These are phyloP conservation scores for Ryuthela nishihirai DNA, from an alignment of 2,888 invertebrate genomes.

Conservation along the genomic window DNA sequence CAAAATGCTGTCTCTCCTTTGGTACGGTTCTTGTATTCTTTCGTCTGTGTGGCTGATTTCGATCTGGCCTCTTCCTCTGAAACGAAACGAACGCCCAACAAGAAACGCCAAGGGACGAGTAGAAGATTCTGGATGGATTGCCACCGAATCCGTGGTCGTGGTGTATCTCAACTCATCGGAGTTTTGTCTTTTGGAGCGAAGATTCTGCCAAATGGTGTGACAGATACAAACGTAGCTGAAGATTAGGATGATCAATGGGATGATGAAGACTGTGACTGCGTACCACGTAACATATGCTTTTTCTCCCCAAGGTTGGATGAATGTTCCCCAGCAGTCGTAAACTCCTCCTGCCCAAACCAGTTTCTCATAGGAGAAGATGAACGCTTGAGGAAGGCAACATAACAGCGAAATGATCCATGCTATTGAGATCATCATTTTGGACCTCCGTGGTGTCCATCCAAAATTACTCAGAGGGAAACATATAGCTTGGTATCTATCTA, in stretches of 20 bases:
- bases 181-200: constrained; percentile 9
- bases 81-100: constrained; percentile 10
- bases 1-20: constrained; percentile 31
- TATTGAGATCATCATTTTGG: constrained; percentile 50
- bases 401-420: constrained; percentile 53
- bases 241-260: constrained; percentile 53
- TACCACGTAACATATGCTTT: constrained; percentile 47
- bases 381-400: constrained; percentile 53
- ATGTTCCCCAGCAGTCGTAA: constrained; percentile 48
- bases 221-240: constrained; percentile 50
- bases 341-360: neutral
- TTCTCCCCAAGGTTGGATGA: constrained; percentile 47
- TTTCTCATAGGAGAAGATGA: constrained; percentile 48
- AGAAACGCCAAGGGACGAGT: no score
- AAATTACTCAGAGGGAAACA: constrained; percentile 62
- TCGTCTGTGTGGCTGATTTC: no score
- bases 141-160: neutral
- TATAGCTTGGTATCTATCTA: constrained; percentile 54
- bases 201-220: constrained; percentile 42
- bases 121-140: no score
- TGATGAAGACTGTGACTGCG: constrained; percentile 51
- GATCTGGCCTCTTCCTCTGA: constrained; percentile 11
- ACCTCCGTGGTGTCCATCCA: constrained; percentile 17
- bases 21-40: neutral
- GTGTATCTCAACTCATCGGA: neutral